Conservation (phyloP, 2,888 invertebrate genomes). For the Archips crataeganus region DNA sequence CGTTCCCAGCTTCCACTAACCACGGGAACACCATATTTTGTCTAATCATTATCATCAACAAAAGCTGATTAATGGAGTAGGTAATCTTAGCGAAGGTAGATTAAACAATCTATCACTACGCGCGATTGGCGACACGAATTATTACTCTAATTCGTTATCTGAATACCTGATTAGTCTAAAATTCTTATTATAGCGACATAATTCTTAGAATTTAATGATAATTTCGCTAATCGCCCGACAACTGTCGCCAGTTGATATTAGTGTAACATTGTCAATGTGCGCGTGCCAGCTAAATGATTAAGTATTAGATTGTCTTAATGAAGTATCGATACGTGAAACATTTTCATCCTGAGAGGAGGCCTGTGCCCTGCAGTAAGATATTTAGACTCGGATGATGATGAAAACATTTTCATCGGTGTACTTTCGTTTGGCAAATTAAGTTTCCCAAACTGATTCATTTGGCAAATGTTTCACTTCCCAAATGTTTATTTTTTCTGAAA, state of each 20-base stretch:
- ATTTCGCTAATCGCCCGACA: conserved; percentile 6
- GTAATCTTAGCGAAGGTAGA: not conserved
- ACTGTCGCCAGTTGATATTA: not conserved
- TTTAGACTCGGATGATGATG: no score
- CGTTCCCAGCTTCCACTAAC: not conserved
- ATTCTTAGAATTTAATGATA: conserved; percentile 10
- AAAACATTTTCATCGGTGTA: no score
- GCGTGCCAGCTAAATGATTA: not conserved
- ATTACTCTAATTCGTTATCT: conserved; percentile 17
- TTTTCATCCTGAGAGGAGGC: not conserved
- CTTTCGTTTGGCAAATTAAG: no score
- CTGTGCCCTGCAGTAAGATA: no score
- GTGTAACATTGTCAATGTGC: not conserved
- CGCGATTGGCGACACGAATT: conserved; percentile 7
- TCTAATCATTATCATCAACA: not conserved
- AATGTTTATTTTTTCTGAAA: no score
- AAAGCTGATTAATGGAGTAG: not conserved
- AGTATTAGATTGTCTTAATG: not conserved
- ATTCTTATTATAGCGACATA: conserved; percentile 8
- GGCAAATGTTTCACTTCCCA: no score
- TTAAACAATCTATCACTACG: conserved; percentile 8
- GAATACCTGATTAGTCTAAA: not conserved
- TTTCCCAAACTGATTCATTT: no score
- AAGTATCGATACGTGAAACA: not conserved
- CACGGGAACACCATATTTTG: not conserved